Conservation (phyloP, 2,113 vertebrate species). For the Xyliphius kryptos region DNA sequence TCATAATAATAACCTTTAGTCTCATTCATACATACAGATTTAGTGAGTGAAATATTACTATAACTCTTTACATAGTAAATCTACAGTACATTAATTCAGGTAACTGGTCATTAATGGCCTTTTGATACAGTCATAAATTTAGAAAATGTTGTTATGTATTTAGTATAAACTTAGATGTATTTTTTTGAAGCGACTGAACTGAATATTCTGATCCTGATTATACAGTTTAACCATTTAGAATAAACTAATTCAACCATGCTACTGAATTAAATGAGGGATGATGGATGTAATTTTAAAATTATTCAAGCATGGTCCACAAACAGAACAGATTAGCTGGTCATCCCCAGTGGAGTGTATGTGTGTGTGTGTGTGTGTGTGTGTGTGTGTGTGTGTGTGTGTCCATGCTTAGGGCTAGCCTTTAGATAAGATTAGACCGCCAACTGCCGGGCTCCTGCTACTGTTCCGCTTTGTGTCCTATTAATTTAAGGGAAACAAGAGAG, state of each 20-base stretch:
- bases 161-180: not conserved
- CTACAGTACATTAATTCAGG: too few relatives aligned
- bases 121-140: too few relatives aligned
- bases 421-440: slow-evolving; percentile 19
- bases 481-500: slow-evolving; percentile 30
- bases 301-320: not conserved
- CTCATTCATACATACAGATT: too few relatives aligned
- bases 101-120: too few relatives aligned
- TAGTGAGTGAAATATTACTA: too few relatives aligned
- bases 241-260: not conserved
- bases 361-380: slow-evolving; percentile 4
- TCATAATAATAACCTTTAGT: too few relatives aligned
- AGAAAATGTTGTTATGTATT: not conserved
- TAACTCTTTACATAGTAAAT: too few relatives aligned
- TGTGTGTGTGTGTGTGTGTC: slow-evolving; percentile 3
- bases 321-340: not conserved
- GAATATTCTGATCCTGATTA: not conserved
- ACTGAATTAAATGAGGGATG: not conserved
- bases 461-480: slow-evolving; percentile 11
- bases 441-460: not conserved
- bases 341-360: not conserved
- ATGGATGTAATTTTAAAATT: not conserved
- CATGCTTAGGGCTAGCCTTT: slow-evolving; percentile 4
- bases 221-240: not conserved
- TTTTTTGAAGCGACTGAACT: not conserved